Conservation (phyloP, 2,113 vertebrate genomes). For the Apus apus region DNA sequence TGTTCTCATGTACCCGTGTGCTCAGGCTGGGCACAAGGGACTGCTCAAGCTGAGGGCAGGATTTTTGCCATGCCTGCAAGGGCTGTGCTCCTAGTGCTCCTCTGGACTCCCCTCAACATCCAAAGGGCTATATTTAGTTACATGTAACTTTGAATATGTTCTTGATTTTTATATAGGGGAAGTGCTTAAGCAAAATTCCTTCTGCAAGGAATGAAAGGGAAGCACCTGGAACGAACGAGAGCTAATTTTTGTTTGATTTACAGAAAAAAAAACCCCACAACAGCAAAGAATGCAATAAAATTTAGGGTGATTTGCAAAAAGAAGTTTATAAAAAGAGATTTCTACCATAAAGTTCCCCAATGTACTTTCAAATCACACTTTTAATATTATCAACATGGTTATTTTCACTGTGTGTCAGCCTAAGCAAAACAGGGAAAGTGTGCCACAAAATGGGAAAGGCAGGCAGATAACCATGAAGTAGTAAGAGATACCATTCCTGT, state of each 20-base stretch:
- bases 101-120: neutral
- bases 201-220: neutral
- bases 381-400: neutral
- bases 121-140: neutral
- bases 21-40: neutral
- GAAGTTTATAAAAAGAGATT: neutral
- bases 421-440: neutral
- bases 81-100: neutral
- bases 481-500: neutral
- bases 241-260: neutral
- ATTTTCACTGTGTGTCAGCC: neutral
- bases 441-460: neutral
- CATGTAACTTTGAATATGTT: neutral
- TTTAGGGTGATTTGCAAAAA: neutral
- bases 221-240: neutral
- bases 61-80: neutral
- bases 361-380: neutral
- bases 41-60: neutral
- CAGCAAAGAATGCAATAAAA: neutral
- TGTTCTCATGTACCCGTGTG: rapidly evolving
- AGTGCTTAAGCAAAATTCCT: neutral
- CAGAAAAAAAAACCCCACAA: neutral
- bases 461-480: neutral
- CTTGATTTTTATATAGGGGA: neutral
- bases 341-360: neutral